phyloP scores from a whole-genome alignment of 2,797 vertebrate genomes.

The Diplodus puntazzo region DNA sequence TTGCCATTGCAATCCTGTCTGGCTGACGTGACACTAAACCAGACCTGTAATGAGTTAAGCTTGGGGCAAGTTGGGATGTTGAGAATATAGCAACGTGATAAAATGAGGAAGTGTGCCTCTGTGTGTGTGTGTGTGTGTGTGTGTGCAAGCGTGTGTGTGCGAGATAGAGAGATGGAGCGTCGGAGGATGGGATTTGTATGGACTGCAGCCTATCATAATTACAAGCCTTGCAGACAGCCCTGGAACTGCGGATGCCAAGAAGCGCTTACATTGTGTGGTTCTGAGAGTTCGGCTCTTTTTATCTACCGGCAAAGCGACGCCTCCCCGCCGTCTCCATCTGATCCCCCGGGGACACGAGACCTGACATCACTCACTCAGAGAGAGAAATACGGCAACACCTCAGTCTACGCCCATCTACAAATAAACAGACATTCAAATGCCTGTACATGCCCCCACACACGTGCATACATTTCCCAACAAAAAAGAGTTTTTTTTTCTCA shows the following conservation, averaged over 20 bases:
- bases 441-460: constrained; percentile 16
- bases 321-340: constrained; percentile 23
- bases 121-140: neutral
- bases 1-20: constrained; percentile 13
- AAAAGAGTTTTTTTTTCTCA: constrained; percentile 57
- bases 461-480: constrained; percentile 39
- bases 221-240: constrained; percentile 52
- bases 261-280: constrained; percentile 27
- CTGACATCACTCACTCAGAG: constrained; percentile 40
- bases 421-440: constrained; percentile 35
- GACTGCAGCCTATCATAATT: constrained; percentile 57
- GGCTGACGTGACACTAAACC: constrained; percentile 28
- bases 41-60: constrained; percentile 35
- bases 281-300: constrained; percentile 37
- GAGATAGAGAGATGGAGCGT: constrained; percentile 30
- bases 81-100: constrained; percentile 36
- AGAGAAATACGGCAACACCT: constrained; percentile 33
- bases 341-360: constrained; percentile 33
- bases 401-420: constrained; percentile 22
- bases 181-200: constrained; percentile 54
- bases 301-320: constrained; percentile 25
- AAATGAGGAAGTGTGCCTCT: constrained; percentile 18
- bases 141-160: neutral
- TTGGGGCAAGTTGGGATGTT: constrained; percentile 28
- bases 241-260: constrained; percentile 26